phyloP scores from a whole-genome alignment of 2,888 invertebrate species.

The Amphipyra tragopoginis region DNA sequence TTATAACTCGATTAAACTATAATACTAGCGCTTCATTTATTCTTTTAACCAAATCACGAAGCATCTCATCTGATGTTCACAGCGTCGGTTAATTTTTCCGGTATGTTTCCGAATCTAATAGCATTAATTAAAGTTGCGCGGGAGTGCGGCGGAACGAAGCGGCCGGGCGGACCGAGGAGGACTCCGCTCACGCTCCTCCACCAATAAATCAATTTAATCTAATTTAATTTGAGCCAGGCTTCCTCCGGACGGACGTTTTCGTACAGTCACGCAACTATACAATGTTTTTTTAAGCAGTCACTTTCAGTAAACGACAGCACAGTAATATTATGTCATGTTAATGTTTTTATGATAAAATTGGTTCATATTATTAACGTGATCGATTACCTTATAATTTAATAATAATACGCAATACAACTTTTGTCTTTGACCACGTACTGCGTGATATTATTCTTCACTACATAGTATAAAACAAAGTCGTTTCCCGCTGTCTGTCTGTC shows the following conservation, averaged over 20 bases:
- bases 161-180: conserved; percentile 63
- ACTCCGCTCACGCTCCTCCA: conserved; percentile 77
- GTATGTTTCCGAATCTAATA: conserved; percentile 84
- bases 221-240: conserved; percentile 87
- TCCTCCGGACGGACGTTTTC: conserved; percentile 74
- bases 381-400: too few relatives aligned
- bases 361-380: too few relatives aligned
- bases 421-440: too few relatives aligned
- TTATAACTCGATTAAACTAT: neutral
- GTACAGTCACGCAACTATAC: conserved; percentile 79
- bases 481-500: too few relatives aligned
- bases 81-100: conserved; percentile 75
- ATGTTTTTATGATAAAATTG: too few relatives aligned
- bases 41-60: conserved; percentile 27
- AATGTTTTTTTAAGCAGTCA: neutral
- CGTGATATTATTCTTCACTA: too few relatives aligned
- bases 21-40: conserved; percentile 12
- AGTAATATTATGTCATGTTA: neutral
- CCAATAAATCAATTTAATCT: conserved; percentile 89
- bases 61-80: conserved; percentile 45
- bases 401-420: too few relatives aligned
- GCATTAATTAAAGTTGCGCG: conserved; percentile 83
- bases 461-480: too few relatives aligned
- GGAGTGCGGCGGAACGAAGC: conserved; percentile 70
- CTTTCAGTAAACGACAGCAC: neutral